Evolutionary conservation across 2,888 invertebrate species (phyloP).

Genomic region (Drosophila rubida): DNA sequence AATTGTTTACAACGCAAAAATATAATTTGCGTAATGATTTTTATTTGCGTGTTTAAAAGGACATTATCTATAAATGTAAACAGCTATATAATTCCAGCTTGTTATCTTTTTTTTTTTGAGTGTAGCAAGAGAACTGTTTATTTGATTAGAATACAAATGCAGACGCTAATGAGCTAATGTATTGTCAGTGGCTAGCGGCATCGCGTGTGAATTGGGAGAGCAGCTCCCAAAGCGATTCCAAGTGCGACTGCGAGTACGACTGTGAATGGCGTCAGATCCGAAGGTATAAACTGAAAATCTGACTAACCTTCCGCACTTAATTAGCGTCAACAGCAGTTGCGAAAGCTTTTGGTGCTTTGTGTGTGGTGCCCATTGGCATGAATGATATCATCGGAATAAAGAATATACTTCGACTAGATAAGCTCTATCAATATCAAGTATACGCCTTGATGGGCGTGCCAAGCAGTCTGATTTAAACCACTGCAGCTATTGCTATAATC

Average conservation of each 20-base stretch:
- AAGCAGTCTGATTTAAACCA: constrained; percentile 21
- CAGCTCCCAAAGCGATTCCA: background rate
- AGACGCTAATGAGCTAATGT: constrained; percentile 37
- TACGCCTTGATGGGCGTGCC: constrained; percentile 6
- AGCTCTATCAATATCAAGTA: constrained; percentile 32
- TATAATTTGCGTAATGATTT: background rate
- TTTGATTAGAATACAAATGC: constrained; percentile 37
- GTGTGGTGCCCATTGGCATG: constrained; percentile 22
- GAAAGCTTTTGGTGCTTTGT: constrained; percentile 38
- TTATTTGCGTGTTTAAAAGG: background rate
- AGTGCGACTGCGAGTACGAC: background rate
- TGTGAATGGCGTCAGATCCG: constrained; percentile 32
- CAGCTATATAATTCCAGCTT: background rate
- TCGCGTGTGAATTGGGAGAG: constrained; percentile 10
- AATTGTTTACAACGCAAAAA: background rate
- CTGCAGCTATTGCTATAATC: constrained; percentile 2
- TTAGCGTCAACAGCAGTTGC: constrained; percentile 40
- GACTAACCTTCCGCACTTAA: constrained; percentile 39
- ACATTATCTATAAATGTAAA: background rate
- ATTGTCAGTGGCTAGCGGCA: constrained; percentile 10
- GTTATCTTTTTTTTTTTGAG: background rate
- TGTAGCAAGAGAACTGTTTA: constrained; percentile 15
- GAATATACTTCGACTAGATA: constrained; percentile 30
- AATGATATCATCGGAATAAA: constrained; percentile 54
- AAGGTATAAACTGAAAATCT: background rate